A percentile compares a stretch with the other conserved stretches of the same genome.
phyloP scores from a whole-genome alignment of 2,888 invertebrate genomes.

The Apodemia hepburni region DNA sequence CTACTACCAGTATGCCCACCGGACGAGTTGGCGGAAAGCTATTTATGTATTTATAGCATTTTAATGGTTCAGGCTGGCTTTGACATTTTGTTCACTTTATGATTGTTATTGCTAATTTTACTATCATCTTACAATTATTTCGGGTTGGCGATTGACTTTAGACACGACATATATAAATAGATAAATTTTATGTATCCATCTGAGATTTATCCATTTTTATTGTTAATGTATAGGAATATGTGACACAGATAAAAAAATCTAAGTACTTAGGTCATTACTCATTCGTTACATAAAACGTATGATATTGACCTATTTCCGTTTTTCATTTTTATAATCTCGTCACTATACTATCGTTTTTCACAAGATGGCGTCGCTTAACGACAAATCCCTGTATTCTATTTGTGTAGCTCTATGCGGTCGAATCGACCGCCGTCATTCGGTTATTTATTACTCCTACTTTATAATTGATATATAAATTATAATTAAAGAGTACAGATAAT shows the following conservation, averaged over 20 bases:
- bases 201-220: too few relatives aligned
- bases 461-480: not conserved
- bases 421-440: constrained; percentile 3
- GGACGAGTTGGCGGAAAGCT: too few relatives aligned
- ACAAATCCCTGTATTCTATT: constrained; percentile 77
- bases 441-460: constrained; percentile 8
- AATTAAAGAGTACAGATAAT: constrained; percentile 2
- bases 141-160: too few relatives aligned
- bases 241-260: too few relatives aligned
- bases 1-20: too few relatives aligned
- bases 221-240: too few relatives aligned
- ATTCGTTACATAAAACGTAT: constrained; percentile 35
- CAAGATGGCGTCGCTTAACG: constrained; percentile 71
- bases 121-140: not conserved
- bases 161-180: too few relatives aligned
- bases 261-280: constrained; percentile 6
- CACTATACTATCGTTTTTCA: constrained; percentile 78
- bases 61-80: not conserved
- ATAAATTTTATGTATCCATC: too few relatives aligned
- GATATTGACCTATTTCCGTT: constrained; percentile 54
- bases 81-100: not conserved
- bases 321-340: constrained; percentile 68
- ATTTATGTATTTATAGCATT: not conserved
- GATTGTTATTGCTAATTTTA: not conserved
- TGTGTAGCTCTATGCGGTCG: constrained; percentile 61